Evolutionary conservation across 2,797 vertebrate genomes (phyloP), one percentile per base, ranked within the genome.

Genomic region (Chromis chromis): DNA sequence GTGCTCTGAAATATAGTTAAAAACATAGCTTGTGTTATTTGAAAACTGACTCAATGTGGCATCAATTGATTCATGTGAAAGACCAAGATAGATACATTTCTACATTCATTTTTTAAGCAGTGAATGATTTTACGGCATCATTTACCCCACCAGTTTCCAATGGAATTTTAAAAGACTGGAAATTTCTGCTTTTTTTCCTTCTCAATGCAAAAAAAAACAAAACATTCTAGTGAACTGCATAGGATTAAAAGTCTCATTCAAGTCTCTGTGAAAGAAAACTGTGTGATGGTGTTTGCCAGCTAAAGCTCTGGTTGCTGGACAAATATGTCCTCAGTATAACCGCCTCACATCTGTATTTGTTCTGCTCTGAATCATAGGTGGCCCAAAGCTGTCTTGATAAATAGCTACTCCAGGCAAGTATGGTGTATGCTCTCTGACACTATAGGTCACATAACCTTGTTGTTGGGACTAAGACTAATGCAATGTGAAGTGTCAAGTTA

Each of bases 401-500:
- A 94, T 95, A 94, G 94, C 93, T 93, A 89, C 93, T 93, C 90
- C 90, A 85, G 92, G 93, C 92, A 90, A 93, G 92, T 89, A 89
- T 86, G 84, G 91, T 92, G 93, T 93, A 91, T 90, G 93, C 93
- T 94, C 94, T 88, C 93, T 94, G 94, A 95, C 94, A 94, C 93
- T 89, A 89, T 93, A 95, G 94, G 94, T 95, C 94, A 94, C 89
- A 90, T 92, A 90, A 93, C 93, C 94, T 94, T 94, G 94, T 94
- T 95, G 93, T 94, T 87, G 85, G 90, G 92, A 92, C 91, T 91
- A 90, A 92, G 92, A 94, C 93, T 94, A 95, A 95, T 95, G 92
- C 92, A 92, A 94, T 92, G 92, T 94, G 93, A 95, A 94, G 94
- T 94, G 94, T 94, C 92, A 94, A 94, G 92, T 95, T 95, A 95